Evolutionary conservation across 1,140 invertebrate species (phyloP).

Genomic region (Habropoda laboriosa): DNA sequence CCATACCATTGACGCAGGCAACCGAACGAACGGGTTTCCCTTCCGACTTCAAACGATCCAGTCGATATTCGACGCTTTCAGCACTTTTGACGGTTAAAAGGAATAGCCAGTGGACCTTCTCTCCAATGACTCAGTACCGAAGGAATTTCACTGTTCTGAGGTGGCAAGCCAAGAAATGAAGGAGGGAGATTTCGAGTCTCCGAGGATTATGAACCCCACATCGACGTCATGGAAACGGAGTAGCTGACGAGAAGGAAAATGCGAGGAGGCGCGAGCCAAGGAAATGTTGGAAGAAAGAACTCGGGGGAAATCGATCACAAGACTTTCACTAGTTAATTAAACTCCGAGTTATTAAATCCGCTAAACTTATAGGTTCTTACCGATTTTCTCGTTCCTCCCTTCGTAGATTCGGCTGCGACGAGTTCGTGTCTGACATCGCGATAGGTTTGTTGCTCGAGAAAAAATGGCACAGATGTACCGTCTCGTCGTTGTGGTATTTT

Average conservation of each 20-base stretch:
- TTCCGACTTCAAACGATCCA: conserved; percentile 35
- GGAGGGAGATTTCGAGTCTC: conserved; percentile 39
- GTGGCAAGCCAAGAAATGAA: background rate
- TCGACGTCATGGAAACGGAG: conserved; percentile 43
- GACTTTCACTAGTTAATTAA: conserved; percentile 79
- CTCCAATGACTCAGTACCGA: conserved; percentile 6
- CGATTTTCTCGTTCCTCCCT: background rate
- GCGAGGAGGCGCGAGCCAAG: conserved; percentile 31
- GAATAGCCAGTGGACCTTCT: conserved; percentile 33
- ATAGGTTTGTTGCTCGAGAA: background rate
- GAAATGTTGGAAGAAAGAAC: conserved; percentile 59
- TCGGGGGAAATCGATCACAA: conserved; percentile 75
- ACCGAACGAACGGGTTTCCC: conserved; percentile 4
- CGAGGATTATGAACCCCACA: conserved; percentile 56
- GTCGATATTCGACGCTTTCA: conserved; percentile 38
- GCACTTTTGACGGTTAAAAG: conserved; percentile 38
- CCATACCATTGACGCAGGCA: conserved; percentile 18
- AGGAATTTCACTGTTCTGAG: conserved; percentile 51
- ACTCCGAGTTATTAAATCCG: conserved; percentile 79
- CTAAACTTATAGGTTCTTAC: conserved; percentile 71
- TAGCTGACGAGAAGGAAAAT: conserved; percentile 37
- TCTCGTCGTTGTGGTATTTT: too few species aligned
- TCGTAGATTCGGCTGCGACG: background rate
- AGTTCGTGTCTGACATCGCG: background rate
- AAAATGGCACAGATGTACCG: too few species aligned